phyloP scores from a whole-genome alignment of 2,113 vertebrate species.

The Seriola quinqueradiata region DNA sequence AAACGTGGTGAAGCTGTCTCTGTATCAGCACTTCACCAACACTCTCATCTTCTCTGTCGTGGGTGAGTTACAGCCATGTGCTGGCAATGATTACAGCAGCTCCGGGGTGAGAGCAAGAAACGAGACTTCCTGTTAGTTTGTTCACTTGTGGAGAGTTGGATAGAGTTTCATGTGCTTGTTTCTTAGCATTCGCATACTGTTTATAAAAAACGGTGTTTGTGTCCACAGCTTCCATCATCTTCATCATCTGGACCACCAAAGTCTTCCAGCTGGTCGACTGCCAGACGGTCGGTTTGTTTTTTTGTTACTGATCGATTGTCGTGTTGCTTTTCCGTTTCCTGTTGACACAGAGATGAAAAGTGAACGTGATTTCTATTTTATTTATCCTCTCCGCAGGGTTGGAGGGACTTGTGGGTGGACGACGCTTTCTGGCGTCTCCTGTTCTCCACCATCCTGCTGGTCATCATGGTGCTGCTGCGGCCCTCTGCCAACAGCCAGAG shows the following conservation, averaged over 20 bases:
- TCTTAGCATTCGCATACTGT: slow-evolving; percentile 23
- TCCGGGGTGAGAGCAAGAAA: neutral
- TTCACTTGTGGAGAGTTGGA: neutral
- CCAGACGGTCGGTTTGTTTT: slow-evolving; percentile 89
- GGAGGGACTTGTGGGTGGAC: slow-evolving; percentile 97
- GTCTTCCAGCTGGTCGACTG: slow-evolving; percentile 96
- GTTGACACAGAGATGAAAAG: slow-evolving; percentile 6
- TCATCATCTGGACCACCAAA: slow-evolving; percentile 97
- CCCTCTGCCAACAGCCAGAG: slow-evolving; percentile 97
- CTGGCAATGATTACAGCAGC: neutral
- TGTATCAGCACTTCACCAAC: slow-evolving; percentile 97
- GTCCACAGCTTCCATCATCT: slow-evolving; percentile 92
- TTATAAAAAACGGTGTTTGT: slow-evolving; percentile 46
- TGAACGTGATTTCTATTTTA: neutral
- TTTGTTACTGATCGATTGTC: neutral
- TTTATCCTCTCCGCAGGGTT: slow-evolving; percentile 84
- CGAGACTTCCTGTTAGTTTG: neutral
- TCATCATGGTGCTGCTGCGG: slow-evolving; percentile 96
- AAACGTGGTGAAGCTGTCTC: slow-evolving; percentile 95
- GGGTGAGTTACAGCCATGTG: slow-evolving; percentile 84
- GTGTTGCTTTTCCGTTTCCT: neutral
- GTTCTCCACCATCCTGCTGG: slow-evolving; percentile 96
- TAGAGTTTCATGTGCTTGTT: neutral
- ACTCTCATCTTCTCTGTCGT: slow-evolving; percentile 95
- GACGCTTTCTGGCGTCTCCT: slow-evolving; percentile 97